phyloP scores from a whole-genome alignment of 2,113 vertebrate species.

The Poeciliopsis turrubarensis region DNA sequence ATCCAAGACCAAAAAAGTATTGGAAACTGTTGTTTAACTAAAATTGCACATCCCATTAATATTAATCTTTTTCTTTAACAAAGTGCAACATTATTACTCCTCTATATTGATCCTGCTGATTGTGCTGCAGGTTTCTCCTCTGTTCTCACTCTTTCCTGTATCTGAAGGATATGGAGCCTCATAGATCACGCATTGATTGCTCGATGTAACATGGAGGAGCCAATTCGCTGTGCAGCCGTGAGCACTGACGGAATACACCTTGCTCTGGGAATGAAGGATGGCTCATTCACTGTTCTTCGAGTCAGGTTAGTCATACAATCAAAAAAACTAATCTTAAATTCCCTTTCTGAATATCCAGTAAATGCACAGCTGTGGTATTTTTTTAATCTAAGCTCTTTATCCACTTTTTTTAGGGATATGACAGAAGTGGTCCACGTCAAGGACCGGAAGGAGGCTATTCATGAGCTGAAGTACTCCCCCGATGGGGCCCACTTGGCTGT shows the following conservation, averaged over 20 bases:
- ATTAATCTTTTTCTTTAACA: neutral
- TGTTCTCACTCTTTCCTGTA: conserved; percentile 13
- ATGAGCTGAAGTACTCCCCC: conserved; percentile 97
- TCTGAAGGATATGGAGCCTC: conserved; percentile 94
- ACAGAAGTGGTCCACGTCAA: conserved; percentile 99
- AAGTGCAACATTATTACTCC: neutral
- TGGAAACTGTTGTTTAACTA: too few relatives aligned
- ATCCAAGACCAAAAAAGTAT: too few relatives aligned
- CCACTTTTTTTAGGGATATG: conserved; percentile 88
- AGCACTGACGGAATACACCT: conserved; percentile 96
- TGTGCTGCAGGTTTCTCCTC: conserved; percentile 4
- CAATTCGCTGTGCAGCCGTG: conserved; percentile 94
- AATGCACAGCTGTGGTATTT: conserved; percentile 24
- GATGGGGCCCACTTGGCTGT: conserved; percentile 94
- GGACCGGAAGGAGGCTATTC: conserved; percentile 98
- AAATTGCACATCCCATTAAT: neutral
- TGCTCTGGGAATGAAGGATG: conserved; percentile 97
- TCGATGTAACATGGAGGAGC: conserved; percentile 98
- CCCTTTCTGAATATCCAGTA: conserved; percentile 1
- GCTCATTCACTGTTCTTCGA: conserved; percentile 95
- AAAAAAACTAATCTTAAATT: conserved; percentile 1
- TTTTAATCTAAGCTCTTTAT: conserved; percentile 6
- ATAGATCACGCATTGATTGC: conserved; percentile 97
- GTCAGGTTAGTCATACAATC: conserved; percentile 84
- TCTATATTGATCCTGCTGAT: neutral